phyloP scores from a whole-genome alignment of 2,797 vertebrate species.

The Fringilla coelebs region DNA sequence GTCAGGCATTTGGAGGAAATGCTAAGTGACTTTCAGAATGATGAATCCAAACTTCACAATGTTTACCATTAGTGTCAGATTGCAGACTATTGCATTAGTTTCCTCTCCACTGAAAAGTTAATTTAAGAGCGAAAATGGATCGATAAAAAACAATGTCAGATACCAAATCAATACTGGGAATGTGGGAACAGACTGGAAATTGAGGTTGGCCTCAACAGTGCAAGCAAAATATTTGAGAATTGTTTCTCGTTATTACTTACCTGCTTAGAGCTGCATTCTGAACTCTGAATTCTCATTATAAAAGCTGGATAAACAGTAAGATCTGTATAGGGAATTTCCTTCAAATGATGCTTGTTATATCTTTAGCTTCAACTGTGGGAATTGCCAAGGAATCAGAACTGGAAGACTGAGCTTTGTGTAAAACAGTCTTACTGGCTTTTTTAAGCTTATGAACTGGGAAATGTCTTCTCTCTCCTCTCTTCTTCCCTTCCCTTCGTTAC shows the following conservation, averaged over 20 bases:
- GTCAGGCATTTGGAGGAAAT: not conserved
- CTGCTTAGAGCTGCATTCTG: not conserved
- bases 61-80: not conserved
- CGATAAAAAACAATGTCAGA: not conserved
- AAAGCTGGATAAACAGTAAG: not conserved
- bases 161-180: not conserved
- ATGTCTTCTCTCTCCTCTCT: not conserved
- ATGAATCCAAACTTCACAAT: not conserved
- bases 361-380: not conserved
- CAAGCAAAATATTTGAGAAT: not conserved
- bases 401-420: not conserved
- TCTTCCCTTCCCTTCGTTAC: not conserved
- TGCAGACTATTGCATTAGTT: not conserved
- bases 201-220: not conserved
- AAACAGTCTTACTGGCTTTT: not conserved
- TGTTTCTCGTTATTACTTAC: not conserved
- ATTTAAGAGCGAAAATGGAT: constrained; percentile 28
- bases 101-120: constrained; percentile 5
- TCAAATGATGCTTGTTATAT: not conserved
- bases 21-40: not conserved
- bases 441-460: not conserved
- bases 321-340: not conserved
- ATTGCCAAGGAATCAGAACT: not conserved
- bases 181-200: not conserved
- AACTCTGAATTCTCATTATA: not conserved